phyloP scores from a whole-genome alignment of 2,797 vertebrate species.

The Podarcis lilfordi region DNA sequence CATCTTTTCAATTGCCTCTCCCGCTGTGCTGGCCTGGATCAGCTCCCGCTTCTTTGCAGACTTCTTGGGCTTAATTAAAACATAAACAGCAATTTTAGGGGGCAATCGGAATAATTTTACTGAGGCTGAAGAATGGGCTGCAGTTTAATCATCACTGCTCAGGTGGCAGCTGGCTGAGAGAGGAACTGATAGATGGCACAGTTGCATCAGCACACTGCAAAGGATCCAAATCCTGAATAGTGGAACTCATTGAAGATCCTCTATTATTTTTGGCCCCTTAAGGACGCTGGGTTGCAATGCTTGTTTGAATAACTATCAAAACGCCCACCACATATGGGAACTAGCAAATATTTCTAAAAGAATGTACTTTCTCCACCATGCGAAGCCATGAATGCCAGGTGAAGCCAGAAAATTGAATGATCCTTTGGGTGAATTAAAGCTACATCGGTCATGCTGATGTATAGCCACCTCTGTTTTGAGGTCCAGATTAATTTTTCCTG shows the following conservation, averaged over 20 bases:
- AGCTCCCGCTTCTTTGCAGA: slow-evolving; percentile 79
- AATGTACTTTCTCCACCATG: background rate
- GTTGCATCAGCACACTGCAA: background rate
- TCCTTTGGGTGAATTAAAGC: background rate
- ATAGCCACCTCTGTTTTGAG: background rate
- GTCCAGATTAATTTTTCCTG: background rate
- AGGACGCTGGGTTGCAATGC: background rate
- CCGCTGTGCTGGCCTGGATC: slow-evolving; percentile 90
- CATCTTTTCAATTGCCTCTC: slow-evolving; percentile 98
- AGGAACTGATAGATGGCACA: background rate
- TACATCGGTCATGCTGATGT: background rate
- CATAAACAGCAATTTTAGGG: slow-evolving; percentile 59
- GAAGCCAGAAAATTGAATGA: background rate
- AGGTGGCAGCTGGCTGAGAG: slow-evolving; percentile 33
- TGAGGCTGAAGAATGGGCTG: slow-evolving; percentile 44
- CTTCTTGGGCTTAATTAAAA: slow-evolving; percentile 81
- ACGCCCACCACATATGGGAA: no score
- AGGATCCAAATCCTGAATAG: background rate
- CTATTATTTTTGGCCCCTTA: background rate
- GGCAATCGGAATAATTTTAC: slow-evolving; percentile 57
- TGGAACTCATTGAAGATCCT: background rate
- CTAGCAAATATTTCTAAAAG: background rate
- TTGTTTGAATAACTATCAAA: background rate
- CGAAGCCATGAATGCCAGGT: background rate
- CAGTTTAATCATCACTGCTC: slow-evolving; percentile 43